Conservation (phyloP, 2,797 vertebrate genomes). For the Mastacembelus armatus region DNA sequence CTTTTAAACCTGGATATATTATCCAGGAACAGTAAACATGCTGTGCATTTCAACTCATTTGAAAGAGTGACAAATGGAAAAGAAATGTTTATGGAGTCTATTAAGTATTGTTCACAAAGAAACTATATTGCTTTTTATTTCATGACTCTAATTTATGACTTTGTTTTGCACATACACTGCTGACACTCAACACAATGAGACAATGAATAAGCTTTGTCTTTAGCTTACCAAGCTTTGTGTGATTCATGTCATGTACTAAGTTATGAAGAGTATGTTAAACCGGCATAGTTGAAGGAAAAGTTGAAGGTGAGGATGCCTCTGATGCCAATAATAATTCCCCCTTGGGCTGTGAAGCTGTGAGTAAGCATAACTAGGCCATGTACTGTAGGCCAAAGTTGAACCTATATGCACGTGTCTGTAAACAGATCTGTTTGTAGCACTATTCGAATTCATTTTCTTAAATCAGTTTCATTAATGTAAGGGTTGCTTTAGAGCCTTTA, state of each 20-base stretch:
- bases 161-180: constrained; percentile 1
- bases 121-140: constrained; percentile 6
- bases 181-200: constrained; percentile 1
- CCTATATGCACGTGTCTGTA: too few species aligned
- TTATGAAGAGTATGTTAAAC: too few species aligned
- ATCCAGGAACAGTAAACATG: constrained; percentile 36
- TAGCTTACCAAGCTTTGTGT: not conserved
- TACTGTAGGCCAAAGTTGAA: too few species aligned
- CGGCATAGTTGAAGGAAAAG: too few species aligned
- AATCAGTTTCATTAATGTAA: not conserved
- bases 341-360: too few species aligned
- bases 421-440: too few species aligned
- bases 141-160: not conserved
- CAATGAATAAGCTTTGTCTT: not conserved
- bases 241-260: not conserved
- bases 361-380: too few species aligned
- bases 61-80: constrained; percentile 8
- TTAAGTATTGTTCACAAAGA: constrained; percentile 7
- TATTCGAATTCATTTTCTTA: too few species aligned
- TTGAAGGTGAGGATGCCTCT: not conserved
- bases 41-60: constrained; percentile 36
- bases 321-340: not conserved
- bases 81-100: constrained; percentile 32
- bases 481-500: not conserved
- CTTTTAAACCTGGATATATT: constrained; percentile 65